Evolutionary conservation across 1,140 invertebrate genomes (phyloP), one percentile per base, ranked within the genome.

Genomic region (Callitettix versicolor): DNA sequence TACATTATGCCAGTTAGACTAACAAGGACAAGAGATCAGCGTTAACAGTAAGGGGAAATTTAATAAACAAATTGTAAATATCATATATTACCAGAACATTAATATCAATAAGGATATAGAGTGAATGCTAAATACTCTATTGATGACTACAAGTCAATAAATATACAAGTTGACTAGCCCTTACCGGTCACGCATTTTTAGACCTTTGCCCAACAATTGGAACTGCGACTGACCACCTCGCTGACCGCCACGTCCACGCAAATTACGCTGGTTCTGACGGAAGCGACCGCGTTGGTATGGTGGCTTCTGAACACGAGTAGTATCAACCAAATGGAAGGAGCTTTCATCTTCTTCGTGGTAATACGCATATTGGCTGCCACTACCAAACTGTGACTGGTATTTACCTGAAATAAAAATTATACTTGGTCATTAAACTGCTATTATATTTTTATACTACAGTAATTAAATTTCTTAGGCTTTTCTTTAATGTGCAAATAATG

Each of bases 261-360:
- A 71, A 60, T 88, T 90, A 40, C 91, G 78, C 69, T 91, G 79
- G 58, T 86, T 86, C 17, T 86, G 83, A 30, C 68, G 67, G 71
- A 91, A 91, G 36, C 90, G 78, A 5, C 89, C 88, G 40, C 91
- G 80, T 67, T 93, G 91, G 68, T 94, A 93, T 5, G 88, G 85
- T 3, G 90, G 89, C 64, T 93, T 91, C 63, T 92, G 90, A 3
- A 91, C 82, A 33, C 90, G 79, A 1, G 92, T 88, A 0, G 93
- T 95, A 67, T 97, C 94, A 60, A 98, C 95, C 69, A 98, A 72
- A 67, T 98, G 94, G 78, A 98, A 99, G n/a, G 89, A 91, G 57
- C 87, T 94, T 71, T 99, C 95, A 72, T 99, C 95, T 68, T 99
- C 95, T 65, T 98, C 94, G 67, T 98, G 95, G 68, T 89, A 95